Percentiles rank a stretch among this genome's conserved stretches.
Conservation (phyloP, 2,113 vertebrate genomes). For the Genyomyrus donnyi region DNA sequence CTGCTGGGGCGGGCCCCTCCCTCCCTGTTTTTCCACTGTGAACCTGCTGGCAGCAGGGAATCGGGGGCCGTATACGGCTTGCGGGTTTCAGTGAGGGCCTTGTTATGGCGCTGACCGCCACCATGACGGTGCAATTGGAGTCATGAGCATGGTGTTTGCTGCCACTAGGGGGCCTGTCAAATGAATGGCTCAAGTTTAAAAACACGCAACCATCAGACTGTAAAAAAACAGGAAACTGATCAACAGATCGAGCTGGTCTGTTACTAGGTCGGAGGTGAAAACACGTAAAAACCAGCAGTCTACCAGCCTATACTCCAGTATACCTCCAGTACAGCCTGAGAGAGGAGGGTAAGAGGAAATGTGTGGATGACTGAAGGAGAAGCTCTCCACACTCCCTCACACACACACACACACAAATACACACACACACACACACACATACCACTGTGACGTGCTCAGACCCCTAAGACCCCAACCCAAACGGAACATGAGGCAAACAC, state of each 20-base stretch:
- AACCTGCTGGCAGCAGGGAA: not conserved
- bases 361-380: not conserved
- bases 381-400: not conserved
- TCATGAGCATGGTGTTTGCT: not conserved
- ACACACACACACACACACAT: not conserved
- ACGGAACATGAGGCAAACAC: not conserved
- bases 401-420: not conserved
- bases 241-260: not conserved
- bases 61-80: not conserved
- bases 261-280: not conserved
- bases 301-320: not conserved
- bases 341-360: not conserved
- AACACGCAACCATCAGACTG: not conserved
- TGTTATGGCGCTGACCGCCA: not conserved
- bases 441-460: not conserved
- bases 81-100: not conserved
- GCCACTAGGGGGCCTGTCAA: not conserved
- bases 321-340: not conserved
- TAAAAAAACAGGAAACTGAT: not conserved
- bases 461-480: not conserved
- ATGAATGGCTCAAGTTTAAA: not conserved
- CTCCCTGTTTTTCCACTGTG: not conserved
- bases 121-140: not conserved
- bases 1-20: not conserved
- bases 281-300: not conserved